Evolutionary conservation across 2,888 invertebrate species (phyloP).

Genomic region (Teleiodes luculella): DNA sequence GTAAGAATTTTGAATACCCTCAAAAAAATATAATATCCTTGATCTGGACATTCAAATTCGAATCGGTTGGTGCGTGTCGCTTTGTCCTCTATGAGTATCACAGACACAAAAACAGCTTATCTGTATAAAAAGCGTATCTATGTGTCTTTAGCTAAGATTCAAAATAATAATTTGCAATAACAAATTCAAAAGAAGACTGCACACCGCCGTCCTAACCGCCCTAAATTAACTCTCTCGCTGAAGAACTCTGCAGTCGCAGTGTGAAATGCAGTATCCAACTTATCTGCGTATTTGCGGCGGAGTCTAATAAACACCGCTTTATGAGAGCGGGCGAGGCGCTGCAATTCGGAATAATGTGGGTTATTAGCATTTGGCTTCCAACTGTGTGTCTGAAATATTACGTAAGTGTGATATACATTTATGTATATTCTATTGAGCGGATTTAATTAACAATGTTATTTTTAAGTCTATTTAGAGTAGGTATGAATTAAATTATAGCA

Average conservation of each 20-base stretch:
- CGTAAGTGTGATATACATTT: not conserved
- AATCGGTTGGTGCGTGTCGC: too few species aligned
- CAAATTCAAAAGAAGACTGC: not conserved
- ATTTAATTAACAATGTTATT: too few species aligned
- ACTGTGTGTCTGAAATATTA: slow-evolving; percentile 4
- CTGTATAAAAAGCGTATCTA: too few species aligned
- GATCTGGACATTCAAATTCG: too few species aligned
- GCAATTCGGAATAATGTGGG: slow-evolving; percentile 42
- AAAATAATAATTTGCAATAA: not conserved
- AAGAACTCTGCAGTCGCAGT: not conserved
- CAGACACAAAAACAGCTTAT: too few species aligned
- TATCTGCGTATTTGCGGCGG: slow-evolving; percentile 2
- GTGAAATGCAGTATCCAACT: not conserved
- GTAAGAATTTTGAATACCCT: too few species aligned
- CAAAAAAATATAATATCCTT: too few species aligned
- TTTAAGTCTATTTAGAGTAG: too few species aligned
- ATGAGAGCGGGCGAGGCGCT: slow-evolving; percentile 22
- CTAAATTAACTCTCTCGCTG: not conserved
- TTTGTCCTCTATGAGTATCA: too few species aligned
- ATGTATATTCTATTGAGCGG: too few species aligned
- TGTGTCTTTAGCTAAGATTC: too few species aligned
- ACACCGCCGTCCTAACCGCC: not conserved
- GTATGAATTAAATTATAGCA: too few species aligned
- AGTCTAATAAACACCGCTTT: slow-evolving; percentile 31
- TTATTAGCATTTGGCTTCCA: slow-evolving; percentile 35